Conservation (phyloP, 1,140 invertebrate genomes). For the Heliconius congener region DNA sequence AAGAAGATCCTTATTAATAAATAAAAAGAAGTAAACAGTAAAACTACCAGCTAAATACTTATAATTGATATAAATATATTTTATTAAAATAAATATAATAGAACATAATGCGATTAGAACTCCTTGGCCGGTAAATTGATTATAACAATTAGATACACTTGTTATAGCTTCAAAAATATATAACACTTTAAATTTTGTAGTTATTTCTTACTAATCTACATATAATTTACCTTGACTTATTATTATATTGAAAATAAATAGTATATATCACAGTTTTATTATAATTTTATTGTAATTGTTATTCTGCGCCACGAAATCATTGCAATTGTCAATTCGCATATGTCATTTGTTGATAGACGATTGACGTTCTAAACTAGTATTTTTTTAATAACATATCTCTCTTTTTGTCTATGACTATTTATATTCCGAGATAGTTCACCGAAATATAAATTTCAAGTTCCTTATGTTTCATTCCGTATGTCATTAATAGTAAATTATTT, state of each 20-base stretch:
- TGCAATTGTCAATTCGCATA: constrained; percentile 46
- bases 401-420: background rate
- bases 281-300: constrained; percentile 28
- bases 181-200: background rate
- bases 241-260: background rate
- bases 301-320: constrained; percentile 62
- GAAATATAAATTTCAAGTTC: too few species aligned
- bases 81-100: constrained; percentile 17
- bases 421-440: background rate
- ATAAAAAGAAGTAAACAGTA: too few species aligned
- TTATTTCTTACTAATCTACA: background rate
- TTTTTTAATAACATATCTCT: background rate
- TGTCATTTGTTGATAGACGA: constrained; percentile 22
- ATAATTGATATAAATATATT: background rate
- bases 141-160: constrained; percentile 4
- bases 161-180: background rate
- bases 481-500: too few species aligned
- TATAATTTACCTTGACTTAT: constrained; percentile 2
- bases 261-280: constrained; percentile 23
- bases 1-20: too few species aligned
- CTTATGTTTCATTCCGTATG: too few species aligned
- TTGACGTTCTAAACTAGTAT: too few species aligned
- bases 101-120: constrained; percentile 14
- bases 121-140: constrained; percentile 19
- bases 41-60: background rate